A percentile compares a stretch with the other conserved stretches of the same genome.
phyloP scores from a whole-genome alignment of 2,888 invertebrate genomes.

The Nomada hirtipes region DNA sequence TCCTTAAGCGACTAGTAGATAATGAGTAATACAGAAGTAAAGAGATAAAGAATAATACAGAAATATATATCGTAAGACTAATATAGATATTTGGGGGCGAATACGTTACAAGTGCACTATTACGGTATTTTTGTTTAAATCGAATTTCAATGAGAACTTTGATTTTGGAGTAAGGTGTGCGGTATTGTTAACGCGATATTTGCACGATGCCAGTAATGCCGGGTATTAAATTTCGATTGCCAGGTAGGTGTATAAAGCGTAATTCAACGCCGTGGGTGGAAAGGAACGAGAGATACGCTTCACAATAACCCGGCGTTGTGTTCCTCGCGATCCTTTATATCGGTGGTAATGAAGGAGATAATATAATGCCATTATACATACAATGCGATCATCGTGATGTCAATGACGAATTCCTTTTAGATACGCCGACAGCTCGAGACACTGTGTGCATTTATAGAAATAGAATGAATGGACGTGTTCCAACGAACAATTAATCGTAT shows the following conservation, averaged over 20 bases:
- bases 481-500: slow-evolving; percentile 53
- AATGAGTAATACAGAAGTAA: too few relatives aligned
- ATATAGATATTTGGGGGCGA: too few relatives aligned
- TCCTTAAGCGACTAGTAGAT: too few relatives aligned
- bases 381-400: slow-evolving; percentile 25
- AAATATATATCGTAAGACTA: too few relatives aligned
- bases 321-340: slow-evolving; percentile 41
- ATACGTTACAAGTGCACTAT: too few relatives aligned
- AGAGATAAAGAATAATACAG: too few relatives aligned
- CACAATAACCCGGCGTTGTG: slow-evolving; percentile 1
- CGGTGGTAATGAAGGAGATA: slow-evolving; percentile 62
- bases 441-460: slow-evolving; percentile 8
- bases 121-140: neutral
- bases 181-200: slow-evolving; percentile 8
- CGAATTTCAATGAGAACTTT: neutral
- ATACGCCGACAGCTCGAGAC: neutral
- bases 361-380: slow-evolving; percentile 38
- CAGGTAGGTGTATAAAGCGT: slow-evolving; percentile 16
- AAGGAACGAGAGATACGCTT: slow-evolving; percentile 14
- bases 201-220: slow-evolving; percentile 16
- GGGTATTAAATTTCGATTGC: slow-evolving; percentile 51
- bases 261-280: slow-evolving; percentile 54
- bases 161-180: neutral
- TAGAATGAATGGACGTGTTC: neutral
- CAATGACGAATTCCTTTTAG: slow-evolving; percentile 3